Evolutionary conservation across 2,888 invertebrate species (phyloP).

Genomic region (Tipula vernalis): DNA sequence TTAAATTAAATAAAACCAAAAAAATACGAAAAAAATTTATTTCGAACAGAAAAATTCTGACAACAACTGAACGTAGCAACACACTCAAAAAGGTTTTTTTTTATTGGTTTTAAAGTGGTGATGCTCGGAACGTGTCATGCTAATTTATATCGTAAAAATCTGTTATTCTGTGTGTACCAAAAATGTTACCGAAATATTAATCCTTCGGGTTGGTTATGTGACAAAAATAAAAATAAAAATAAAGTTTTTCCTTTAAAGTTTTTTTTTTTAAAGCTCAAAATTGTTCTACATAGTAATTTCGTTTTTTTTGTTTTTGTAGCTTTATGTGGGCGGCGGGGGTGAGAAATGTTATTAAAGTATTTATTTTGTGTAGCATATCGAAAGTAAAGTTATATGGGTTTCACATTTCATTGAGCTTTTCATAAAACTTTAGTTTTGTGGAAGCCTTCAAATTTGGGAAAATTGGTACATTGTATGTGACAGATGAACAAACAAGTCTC

Average conservation of each 20-base stretch:
- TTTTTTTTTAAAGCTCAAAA: not conserved
- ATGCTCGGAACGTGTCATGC: not conserved
- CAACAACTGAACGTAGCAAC: not conserved
- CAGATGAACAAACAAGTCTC: not conserved
- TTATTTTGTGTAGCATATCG: not conserved
- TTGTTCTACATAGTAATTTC: not conserved
- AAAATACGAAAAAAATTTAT: not conserved
- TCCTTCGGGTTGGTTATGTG: not conserved
- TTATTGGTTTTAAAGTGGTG: not conserved
- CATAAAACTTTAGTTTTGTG: not conserved
- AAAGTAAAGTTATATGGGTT: not conserved
- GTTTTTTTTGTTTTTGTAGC: not conserved
- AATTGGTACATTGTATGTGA: not conserved
- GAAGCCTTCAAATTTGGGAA: not conserved
- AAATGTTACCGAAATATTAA: not conserved
- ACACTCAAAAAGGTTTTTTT: not conserved
- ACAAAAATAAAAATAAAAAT: not conserved
- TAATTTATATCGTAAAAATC: not conserved
- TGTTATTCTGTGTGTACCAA: not conserved
- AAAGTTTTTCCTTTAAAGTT: not conserved
- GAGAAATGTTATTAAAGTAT: not conserved
- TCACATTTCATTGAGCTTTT: not conserved
- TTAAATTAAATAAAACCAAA: not conserved
- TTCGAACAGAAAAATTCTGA: not conserved
- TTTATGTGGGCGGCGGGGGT: not conserved